Evolutionary conservation across 1,140 invertebrate genomes (phyloP), one percentile per base, ranked within the genome.

Genomic region (Phortica variegata): DNA sequence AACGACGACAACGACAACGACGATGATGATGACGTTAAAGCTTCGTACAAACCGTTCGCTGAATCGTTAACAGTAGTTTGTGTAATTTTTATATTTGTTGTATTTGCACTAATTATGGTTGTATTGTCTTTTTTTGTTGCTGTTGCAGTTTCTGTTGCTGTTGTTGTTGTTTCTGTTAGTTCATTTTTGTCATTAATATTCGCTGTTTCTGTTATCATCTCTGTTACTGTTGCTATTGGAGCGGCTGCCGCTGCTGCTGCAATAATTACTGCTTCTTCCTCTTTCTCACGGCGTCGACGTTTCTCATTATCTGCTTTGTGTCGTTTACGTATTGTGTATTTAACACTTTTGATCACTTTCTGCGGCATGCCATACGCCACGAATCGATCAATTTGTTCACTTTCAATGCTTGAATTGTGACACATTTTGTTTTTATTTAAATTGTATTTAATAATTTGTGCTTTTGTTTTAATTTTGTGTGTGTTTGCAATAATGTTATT

Each of bases 341-440:
- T 62, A 13, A 74, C 72, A 16, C 60, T 66, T 33, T 57, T 60
- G 20, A 75, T 61, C 15, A 70, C 58, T 47, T 73, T 75, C 16
- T 68, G 54, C 10, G 72, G 72, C 72, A 75, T 66, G 5, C 72
- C 72, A 46, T 58, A 49, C 41, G 61, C 62, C 42, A 71, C 54
- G 42, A 54, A 73, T 51, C 56, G 56, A 49, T 75, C 65, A 54
- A 75, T 75, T 61, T 72, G 63, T 49, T 59, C 60, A 61, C 50
- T 73, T 60, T 73, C 54, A 41, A 73, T 60, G 43, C 59, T 55
- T 48, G 66, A 73, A 57, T 69, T 74, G 54, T 69, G 66, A 55
- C 66, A 74, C 71, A 73, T 74, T 23, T 71, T 39, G 12, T 44
- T 33, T 48, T 42, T 46, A 18, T 23, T 53, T 15, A 13, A 26